These are phyloP conservation scores for Drosophila virilis DNA, from an alignment of 1,140 invertebrate genomes.

Conservation along the genomic window DNA sequence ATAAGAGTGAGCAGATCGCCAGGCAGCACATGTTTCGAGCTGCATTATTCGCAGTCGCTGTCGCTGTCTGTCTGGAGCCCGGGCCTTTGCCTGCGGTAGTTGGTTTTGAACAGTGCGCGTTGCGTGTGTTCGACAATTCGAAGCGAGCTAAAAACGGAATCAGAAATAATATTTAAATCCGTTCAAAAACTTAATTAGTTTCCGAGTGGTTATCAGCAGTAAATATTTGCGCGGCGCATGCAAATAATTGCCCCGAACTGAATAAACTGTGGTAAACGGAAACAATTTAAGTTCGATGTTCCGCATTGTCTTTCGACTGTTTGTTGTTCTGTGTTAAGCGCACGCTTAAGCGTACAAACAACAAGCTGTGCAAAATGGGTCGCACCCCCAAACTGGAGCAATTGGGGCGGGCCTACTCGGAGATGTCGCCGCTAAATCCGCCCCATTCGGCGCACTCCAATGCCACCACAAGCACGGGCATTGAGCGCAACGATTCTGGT, in stretches of 20 bases:
- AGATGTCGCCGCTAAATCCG: slow-evolving; percentile 80
- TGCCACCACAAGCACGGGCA: slow-evolving; percentile 43
- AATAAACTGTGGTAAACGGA: slow-evolving; percentile 15
- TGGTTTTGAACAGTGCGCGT: slow-evolving; percentile 69
- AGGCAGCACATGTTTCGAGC: slow-evolving; percentile 29
- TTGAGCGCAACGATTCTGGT: slow-evolving; percentile 57
- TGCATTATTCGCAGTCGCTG: slow-evolving; percentile 39
- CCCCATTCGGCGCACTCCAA: slow-evolving; percentile 33
- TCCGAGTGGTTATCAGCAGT: slow-evolving; percentile 27
- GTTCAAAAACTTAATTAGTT: slow-evolving; percentile 31
- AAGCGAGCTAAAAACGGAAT: slow-evolving; percentile 6
- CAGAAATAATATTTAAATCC: slow-evolving; percentile 16
- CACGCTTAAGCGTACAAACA: slow-evolving; percentile 6
- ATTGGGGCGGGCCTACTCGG: slow-evolving; percentile 77
- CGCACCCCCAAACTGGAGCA: slow-evolving; percentile 68
- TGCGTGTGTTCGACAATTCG: slow-evolving; percentile 60
- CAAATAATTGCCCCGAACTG: slow-evolving; percentile 19
- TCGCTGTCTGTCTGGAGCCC: slow-evolving; percentile 28
- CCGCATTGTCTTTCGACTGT: slow-evolving; percentile 8
- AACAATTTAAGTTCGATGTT: slow-evolving; percentile 9
- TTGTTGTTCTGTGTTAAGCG: slow-evolving; percentile 22
- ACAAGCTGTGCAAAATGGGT: slow-evolving; percentile 47
- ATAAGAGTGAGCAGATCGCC: slow-evolving; percentile 7
- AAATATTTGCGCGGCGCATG: slow-evolving; percentile 34
- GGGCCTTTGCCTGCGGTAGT: slow-evolving; percentile 29